phyloP scores from a whole-genome alignment of 1,140 invertebrate species.

The Zeugodacus cucurbitae region DNA sequence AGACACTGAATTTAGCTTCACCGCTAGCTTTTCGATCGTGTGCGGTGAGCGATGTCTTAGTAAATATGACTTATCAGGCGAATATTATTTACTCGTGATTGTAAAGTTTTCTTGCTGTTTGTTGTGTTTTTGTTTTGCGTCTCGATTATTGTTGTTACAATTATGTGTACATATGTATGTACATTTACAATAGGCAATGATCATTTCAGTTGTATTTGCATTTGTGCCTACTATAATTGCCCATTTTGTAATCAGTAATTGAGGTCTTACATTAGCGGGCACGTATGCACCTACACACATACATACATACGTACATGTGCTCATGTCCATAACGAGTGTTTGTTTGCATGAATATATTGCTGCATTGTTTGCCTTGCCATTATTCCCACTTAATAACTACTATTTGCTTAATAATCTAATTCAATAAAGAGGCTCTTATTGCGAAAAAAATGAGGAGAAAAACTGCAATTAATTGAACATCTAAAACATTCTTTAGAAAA shows the following conservation, averaged over 20 bases:
- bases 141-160: background rate
- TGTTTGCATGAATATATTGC: background rate
- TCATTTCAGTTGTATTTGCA: constrained; percentile 31
- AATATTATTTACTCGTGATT: background rate
- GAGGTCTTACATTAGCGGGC: background rate
- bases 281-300: background rate
- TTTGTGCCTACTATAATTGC: constrained; percentile 22
- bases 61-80: background rate
- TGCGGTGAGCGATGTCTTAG: background rate
- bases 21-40: background rate
- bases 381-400: constrained; percentile 1
- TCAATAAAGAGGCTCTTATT: background rate
- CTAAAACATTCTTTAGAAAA: too few species aligned
- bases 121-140: background rate
- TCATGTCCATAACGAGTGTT: background rate
- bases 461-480: background rate
- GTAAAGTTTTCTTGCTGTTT: background rate
- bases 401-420: constrained; percentile 30
- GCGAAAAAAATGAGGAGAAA: background rate
- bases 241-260: constrained; percentile 36
- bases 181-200: background rate
- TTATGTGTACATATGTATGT: background rate
- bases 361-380: background rate
- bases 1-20: background rate
- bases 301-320: background rate